A percentile compares a stretch with the other conserved stretches of the same genome.
Evolutionary conservation across 37 sponge, comb jelly and placozoan species (phyloP).

Genomic region (Trichoplax adhaerens): DNA sequence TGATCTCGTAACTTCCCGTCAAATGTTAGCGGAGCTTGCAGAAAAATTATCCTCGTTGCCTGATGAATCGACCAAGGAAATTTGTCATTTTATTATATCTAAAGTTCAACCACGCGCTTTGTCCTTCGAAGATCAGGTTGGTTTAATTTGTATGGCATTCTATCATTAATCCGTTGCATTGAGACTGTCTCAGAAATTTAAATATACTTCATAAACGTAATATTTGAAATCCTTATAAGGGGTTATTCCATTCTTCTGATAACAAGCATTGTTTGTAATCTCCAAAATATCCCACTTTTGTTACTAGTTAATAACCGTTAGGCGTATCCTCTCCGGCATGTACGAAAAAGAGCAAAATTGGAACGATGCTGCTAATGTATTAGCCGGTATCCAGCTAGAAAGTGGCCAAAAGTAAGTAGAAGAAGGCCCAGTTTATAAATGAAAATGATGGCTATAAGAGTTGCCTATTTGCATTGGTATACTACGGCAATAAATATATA

Average conservation of each 20-base stretch:
- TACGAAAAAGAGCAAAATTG: conserved; percentile 61
- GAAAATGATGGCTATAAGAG: too few relatives aligned
- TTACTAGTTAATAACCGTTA: conserved; percentile 33
- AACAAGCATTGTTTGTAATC: neutral
- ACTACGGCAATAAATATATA: neutral
- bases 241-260: neutral
- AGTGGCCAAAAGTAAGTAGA: too few relatives aligned
- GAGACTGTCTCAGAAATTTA: too few relatives aligned
- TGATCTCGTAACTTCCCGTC: conserved; percentile 3
- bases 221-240: neutral
- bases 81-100: conserved; percentile 25
- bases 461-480: neutral
- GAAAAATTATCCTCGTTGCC: neutral
- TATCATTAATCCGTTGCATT: too few relatives aligned
- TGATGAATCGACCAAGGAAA: conserved; percentile 28
- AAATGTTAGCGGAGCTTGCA: neutral
- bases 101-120: conserved; percentile 32
- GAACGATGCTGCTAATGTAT: conserved; percentile 28
- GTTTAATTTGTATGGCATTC: too few relatives aligned
- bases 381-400: neutral
- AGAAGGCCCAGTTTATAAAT: too few relatives aligned
- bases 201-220: too few relatives aligned
- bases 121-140: conserved; percentile 65
- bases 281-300: neutral
- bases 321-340: conserved; percentile 41